Percentiles rank a stretch among this genome's conserved stretches.
phyloP scores from a whole-genome alignment of 2,797 vertebrate species.

The Macroramphosus scolopax region DNA sequence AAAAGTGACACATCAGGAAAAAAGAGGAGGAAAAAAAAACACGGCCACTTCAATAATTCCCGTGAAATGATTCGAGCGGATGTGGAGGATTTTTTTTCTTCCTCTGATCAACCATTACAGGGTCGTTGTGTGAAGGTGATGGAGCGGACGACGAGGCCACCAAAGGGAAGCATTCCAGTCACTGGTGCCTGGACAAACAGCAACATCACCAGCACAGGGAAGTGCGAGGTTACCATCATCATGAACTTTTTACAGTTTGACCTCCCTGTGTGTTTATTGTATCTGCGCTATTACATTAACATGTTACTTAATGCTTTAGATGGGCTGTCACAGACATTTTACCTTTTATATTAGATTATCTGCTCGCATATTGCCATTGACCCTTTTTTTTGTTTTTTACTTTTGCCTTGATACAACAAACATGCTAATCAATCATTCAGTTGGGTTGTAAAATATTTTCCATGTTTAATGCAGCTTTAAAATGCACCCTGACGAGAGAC shows the following conservation, averaged over 20 bases:
- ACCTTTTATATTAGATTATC: constrained; percentile 50
- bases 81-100: constrained; percentile 8
- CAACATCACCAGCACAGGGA: constrained; percentile 60
- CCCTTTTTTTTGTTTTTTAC: constrained; percentile 17
- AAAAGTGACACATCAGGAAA: constrained; percentile 41
- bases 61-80: too few relatives aligned
- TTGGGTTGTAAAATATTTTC: constrained; percentile 33
- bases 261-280: constrained; percentile 34
- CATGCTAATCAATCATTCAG: constrained; percentile 9
- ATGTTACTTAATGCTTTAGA: constrained; percentile 70
- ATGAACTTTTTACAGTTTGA: constrained; percentile 31
- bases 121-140: constrained; percentile 25
- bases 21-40: too few relatives aligned
- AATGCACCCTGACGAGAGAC: background rate
- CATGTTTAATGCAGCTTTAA: constrained; percentile 45
- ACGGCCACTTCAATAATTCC: constrained; percentile 3
- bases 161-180: constrained; percentile 50
- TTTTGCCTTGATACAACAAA: constrained; percentile 49
- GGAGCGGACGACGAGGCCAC: constrained; percentile 10
- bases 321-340: constrained; percentile 48
- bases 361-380: constrained; percentile 49
- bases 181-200: constrained; percentile 51
- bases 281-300: constrained; percentile 52
- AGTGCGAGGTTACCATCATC: constrained; percentile 14
- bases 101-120: constrained; percentile 7